Evolutionary conservation across 2,888 invertebrate genomes (phyloP).

Genomic region (Oxystoma pomonae): DNA sequence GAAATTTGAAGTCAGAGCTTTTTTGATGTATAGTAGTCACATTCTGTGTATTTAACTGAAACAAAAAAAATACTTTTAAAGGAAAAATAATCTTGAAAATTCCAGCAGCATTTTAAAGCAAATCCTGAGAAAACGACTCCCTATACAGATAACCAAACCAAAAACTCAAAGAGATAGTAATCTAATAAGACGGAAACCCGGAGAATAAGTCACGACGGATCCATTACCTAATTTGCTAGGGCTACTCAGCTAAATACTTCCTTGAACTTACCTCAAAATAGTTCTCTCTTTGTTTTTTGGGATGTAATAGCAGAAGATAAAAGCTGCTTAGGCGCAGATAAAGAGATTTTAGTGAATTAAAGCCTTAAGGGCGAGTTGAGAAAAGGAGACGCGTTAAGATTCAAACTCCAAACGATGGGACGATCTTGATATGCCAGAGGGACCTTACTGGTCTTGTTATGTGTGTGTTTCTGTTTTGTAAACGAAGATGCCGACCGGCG

Average conservation of each 20-base stretch:
- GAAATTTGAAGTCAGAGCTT: too few species aligned
- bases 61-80: too few species aligned
- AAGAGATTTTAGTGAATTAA: background rate
- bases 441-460: background rate
- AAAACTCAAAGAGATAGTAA: background rate
- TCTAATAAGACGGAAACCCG: background rate
- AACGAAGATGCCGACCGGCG: background rate
- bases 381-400: background rate
- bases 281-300: background rate
- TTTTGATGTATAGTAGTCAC: too few species aligned
- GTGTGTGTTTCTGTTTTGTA: background rate
- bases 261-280: background rate
- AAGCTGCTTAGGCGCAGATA: background rate
- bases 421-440: background rate
- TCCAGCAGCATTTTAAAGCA: too few species aligned
- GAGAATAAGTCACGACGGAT: background rate
- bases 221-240: conserved; percentile 4
- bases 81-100: too few species aligned
- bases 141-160: background rate
- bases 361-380: background rate
- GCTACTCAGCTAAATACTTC: background rate
- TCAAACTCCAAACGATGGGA: background rate
- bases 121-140: background rate
- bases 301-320: background rate
- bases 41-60: too few species aligned